These are phyloP conservation scores for Periparus ater DNA, from an alignment of 2,797 vertebrate species.

Conservation along the genomic window DNA sequence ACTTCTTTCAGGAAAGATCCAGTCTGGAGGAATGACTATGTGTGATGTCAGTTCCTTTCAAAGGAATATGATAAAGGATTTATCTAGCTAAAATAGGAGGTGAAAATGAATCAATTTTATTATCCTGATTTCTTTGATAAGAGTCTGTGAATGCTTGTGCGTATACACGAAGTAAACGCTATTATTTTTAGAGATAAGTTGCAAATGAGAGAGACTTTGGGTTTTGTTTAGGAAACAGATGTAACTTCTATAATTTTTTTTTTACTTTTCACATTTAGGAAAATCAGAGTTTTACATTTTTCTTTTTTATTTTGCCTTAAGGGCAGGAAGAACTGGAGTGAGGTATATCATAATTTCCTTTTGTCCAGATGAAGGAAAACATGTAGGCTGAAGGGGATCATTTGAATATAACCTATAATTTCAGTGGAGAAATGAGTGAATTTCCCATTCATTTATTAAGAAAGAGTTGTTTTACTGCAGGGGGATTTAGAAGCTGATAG, in stretches of 20 bases:
- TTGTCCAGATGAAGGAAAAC: neutral
- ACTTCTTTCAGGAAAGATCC: neutral
- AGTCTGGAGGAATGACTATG: neutral
- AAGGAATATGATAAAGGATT: no score
- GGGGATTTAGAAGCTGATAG: neutral
- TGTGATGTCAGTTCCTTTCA: neutral
- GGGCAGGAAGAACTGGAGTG: neutral
- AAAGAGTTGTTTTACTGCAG: neutral
- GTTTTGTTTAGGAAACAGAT: neutral
- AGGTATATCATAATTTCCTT: neutral
- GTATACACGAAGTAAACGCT: neutral
- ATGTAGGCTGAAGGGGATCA: neutral
- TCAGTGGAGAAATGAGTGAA: neutral
- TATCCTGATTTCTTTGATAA: neutral
- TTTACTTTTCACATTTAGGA: neutral
- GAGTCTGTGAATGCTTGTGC: neutral
- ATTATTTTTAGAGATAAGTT: neutral
- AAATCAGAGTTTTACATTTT: neutral
- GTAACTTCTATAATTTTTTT: neutral
- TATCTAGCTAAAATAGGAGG: neutral
- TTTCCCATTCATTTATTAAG: neutral
- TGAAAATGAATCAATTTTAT: neutral
- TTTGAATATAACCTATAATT: neutral
- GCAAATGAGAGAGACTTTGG: neutral
- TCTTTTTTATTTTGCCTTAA: neutral